These are phyloP conservation scores for Drosophila mayri DNA, from an alignment of 1,140 invertebrate species.

Conservation along the genomic window DNA sequence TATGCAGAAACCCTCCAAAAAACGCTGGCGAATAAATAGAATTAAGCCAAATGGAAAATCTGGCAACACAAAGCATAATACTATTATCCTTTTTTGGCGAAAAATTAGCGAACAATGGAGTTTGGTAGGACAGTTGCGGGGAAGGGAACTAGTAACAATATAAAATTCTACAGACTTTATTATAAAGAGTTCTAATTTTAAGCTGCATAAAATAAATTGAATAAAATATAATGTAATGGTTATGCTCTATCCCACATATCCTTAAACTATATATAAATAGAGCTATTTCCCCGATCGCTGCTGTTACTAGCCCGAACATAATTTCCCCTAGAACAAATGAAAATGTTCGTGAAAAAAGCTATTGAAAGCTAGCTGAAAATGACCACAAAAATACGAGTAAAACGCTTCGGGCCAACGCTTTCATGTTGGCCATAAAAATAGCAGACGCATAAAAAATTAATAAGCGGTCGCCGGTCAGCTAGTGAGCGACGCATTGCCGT, in stretches of 20 bases:
- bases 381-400: slow-evolving; percentile 29
- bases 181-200: neutral
- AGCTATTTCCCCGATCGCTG: neutral
- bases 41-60: slow-evolving; percentile 30
- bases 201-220: neutral
- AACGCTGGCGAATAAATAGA: slow-evolving; percentile 5
- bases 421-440: slow-evolving; percentile 79
- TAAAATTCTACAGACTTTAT: neutral
- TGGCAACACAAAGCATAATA: slow-evolving; percentile 17
- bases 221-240: neutral
- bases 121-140: neutral
- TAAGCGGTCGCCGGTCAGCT: slow-evolving; percentile 55
- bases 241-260: no score
- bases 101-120: slow-evolving; percentile 2
- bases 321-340: slow-evolving; percentile 32
- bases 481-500: slow-evolving; percentile 42
- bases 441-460: slow-evolving; percentile 82
- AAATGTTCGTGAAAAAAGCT: slow-evolving; percentile 42
- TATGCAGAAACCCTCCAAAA: slow-evolving; percentile 8
- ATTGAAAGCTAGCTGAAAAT: slow-evolving; percentile 54
- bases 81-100: neutral
- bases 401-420: slow-evolving; percentile 62
- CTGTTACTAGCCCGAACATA: neutral
- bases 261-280: neutral
- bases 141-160: neutral